These are phyloP conservation scores for Isaurus tuberculatus DNA, from an alignment of 92 coral and sea anemone genomes.

Conservation along the genomic window DNA sequence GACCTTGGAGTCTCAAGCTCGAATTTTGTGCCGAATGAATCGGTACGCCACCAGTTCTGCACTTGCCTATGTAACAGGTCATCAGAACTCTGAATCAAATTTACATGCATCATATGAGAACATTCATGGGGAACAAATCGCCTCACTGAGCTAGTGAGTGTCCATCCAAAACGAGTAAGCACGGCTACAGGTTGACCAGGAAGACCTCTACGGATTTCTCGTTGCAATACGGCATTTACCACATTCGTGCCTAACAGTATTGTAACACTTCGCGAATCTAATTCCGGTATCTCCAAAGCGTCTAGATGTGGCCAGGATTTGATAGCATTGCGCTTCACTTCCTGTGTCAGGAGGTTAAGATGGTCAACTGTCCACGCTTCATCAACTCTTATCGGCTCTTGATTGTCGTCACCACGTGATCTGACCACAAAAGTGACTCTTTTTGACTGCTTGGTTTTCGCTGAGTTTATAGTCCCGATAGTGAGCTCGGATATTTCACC, in stretches of 20 bases:
- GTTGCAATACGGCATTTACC: not conserved
- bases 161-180: not conserved
- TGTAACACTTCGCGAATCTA: not conserved
- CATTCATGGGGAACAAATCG: not conserved
- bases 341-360: not conserved
- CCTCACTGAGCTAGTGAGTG: not conserved
- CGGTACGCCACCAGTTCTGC: not conserved
- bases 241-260: not conserved
- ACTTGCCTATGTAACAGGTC: not conserved
- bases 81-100: not conserved
- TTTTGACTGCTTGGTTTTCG: conserved; percentile 36
- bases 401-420: not conserved
- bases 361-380: not conserved
- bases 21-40: not conserved
- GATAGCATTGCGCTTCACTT: not conserved
- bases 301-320: not conserved
- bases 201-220: not conserved
- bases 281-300: not conserved
- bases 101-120: not conserved
- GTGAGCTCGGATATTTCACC: conserved; percentile 27
- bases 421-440: conserved; percentile 45
- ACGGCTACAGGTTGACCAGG: not conserved
- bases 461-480: conserved; percentile 52
- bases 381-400: not conserved
- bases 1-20: not conserved